phyloP scores from a whole-genome alignment of 1,140 invertebrate genomes.

The Stegodyphus mimosarum region DNA sequence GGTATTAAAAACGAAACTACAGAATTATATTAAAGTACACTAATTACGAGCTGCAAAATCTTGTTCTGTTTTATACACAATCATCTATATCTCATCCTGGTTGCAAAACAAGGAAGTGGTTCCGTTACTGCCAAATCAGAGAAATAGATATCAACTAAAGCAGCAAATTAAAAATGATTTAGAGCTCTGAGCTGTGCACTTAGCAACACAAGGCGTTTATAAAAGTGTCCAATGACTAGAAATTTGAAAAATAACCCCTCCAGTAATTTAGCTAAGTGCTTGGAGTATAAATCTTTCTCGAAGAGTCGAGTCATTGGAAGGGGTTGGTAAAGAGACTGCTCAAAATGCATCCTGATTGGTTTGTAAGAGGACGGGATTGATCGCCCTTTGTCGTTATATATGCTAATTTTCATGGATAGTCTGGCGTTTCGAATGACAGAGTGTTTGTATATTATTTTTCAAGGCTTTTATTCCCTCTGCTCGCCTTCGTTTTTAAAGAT shows the following conservation, averaged over 20 bases:
- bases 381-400: conserved; percentile 11
- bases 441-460: not conserved
- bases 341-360: conserved; percentile 1
- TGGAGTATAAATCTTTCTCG: not conserved
- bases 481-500: no score
- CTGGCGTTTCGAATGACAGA: not conserved
- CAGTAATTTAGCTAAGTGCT: conserved; percentile 39
- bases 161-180: conserved; percentile 36
- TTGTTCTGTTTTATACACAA: no score
- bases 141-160: not conserved
- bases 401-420: conserved; percentile 26
- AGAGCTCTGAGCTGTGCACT: not conserved
- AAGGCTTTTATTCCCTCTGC: not conserved
- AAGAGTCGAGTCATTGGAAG: not conserved
- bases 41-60: no score
- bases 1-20: no score
- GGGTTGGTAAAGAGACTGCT: not conserved
- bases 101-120: no score
- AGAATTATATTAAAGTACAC: no score
- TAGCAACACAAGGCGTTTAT: conserved; percentile 12
- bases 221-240: conserved; percentile 15
- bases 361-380: conserved; percentile 18
- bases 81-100: no score
- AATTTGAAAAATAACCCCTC: conserved; percentile 39
- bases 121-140: no score